phyloP scores from a whole-genome alignment of 2,888 invertebrate genomes.

The Clepsis dumicolana region DNA sequence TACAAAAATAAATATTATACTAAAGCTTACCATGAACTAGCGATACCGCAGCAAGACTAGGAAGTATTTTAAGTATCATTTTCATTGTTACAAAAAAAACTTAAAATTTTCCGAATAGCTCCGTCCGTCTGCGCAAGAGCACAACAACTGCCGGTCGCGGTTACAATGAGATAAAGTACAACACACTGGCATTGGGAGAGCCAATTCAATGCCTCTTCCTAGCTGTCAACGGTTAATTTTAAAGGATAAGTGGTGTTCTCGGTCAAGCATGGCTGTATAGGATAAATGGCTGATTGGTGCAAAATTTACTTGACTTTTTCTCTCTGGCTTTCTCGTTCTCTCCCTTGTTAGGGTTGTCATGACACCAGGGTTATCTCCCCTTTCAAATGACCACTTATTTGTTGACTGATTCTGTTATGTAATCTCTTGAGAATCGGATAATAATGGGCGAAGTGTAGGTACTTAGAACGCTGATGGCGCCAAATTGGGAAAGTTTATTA shows the following conservation, averaged over 20 bases:
- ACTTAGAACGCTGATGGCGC: no score
- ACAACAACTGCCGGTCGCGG: conserved; percentile 19
- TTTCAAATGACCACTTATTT: no score
- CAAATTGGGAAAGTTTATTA: no score
- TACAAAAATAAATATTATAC: neutral
- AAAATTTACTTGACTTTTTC: neutral
- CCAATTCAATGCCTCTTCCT: conserved; percentile 31
- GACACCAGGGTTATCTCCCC: no score
- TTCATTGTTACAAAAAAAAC: conserved; percentile 23
- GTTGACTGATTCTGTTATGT: no score
- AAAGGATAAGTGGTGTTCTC: conserved; percentile 5
- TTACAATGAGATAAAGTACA: conserved; percentile 33
- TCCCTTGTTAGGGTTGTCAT: no score
- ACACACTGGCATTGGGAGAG: conserved; percentile 36
- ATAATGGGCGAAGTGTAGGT: no score
- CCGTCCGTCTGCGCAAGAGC: conserved; percentile 28
- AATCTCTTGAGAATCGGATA: no score
- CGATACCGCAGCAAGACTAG: neutral
- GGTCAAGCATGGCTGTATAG: neutral
- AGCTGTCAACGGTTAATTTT: conserved; percentile 8
- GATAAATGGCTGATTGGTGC: neutral
- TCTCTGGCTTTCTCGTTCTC: no score
- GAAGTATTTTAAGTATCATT: conserved; percentile 3
- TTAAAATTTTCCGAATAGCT: conserved; percentile 25
- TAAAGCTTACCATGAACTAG: conserved; percentile 28